phyloP scores from a whole-genome alignment of 2,113 vertebrate species.

The Holacanthus passer region DNA sequence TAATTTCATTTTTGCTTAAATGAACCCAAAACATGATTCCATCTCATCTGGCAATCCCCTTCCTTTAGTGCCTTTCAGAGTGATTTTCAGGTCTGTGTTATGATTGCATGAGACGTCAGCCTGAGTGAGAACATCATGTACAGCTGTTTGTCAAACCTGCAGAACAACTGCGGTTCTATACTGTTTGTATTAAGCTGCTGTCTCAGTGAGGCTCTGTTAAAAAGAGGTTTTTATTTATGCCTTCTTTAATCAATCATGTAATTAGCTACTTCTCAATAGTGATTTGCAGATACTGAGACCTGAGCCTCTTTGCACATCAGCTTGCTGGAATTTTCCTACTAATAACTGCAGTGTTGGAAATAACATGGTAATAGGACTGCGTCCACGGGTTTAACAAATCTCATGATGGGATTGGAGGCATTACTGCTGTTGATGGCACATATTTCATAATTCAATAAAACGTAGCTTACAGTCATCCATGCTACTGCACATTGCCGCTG shows the following conservation, averaged over 20 bases:
- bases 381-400: constrained; percentile 22
- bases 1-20: background rate
- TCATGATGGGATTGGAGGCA: constrained; percentile 27
- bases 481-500: constrained; percentile 25
- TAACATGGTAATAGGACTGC: constrained; percentile 5
- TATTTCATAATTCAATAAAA: constrained; percentile 41
- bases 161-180: background rate
- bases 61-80: background rate
- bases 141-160: background rate
- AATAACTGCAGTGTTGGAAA: constrained; percentile 7
- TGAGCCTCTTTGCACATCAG: background rate
- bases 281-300: background rate
- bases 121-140: background rate
- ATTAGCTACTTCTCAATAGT: background rate
- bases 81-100: constrained; percentile 5
- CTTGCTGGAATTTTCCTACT: background rate
- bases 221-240: too few species aligned
- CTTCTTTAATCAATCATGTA: background rate
- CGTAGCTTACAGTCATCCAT: constrained; percentile 1
- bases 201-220: too few species aligned
- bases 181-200: background rate
- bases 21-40: background rate
- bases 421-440: constrained; percentile 18
- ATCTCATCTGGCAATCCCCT: background rate
- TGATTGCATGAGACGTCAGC: background rate